These are phyloP conservation scores for Cantharis lateralis DNA, from an alignment of 2,888 invertebrate genomes.

Conservation along the genomic window DNA sequence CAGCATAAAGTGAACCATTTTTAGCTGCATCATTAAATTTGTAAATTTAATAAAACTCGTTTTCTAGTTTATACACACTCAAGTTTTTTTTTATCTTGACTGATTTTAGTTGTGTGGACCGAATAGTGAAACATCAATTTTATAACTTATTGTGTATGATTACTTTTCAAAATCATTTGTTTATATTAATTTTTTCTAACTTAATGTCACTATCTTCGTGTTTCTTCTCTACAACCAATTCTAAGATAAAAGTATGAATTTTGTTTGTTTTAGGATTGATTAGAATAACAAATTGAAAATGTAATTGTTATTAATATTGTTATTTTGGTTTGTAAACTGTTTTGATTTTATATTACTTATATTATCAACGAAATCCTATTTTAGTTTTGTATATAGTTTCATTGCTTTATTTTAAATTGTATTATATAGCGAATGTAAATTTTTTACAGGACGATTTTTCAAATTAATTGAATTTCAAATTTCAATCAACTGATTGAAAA, in stretches of 20 bases:
- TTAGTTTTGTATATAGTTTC: constrained; percentile 2
- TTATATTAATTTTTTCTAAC: background rate
- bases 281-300: background rate
- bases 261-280: background rate
- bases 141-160: background rate
- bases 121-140: background rate
- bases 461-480: background rate
- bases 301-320: background rate
- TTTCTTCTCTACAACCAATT: background rate
- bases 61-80: background rate
- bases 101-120: background rate
- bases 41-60: background rate
- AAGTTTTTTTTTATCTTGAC: background rate
- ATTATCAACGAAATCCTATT: constrained; percentile 1
- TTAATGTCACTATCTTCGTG: background rate
- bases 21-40: background rate
- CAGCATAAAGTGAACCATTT: constrained; percentile 28
- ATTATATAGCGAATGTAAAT: constrained; percentile 1
- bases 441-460: background rate
- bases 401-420: constrained; percentile 1
- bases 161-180: background rate
- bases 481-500: background rate
- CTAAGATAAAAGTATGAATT: background rate
- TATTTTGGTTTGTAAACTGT: background rate
- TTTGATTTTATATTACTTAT: background rate